Percentiles rank a stretch among this genome's conserved stretches.
Conservation (phyloP, 2,888 invertebrate genomes). For the Agonopterix alstromeriana region DNA sequence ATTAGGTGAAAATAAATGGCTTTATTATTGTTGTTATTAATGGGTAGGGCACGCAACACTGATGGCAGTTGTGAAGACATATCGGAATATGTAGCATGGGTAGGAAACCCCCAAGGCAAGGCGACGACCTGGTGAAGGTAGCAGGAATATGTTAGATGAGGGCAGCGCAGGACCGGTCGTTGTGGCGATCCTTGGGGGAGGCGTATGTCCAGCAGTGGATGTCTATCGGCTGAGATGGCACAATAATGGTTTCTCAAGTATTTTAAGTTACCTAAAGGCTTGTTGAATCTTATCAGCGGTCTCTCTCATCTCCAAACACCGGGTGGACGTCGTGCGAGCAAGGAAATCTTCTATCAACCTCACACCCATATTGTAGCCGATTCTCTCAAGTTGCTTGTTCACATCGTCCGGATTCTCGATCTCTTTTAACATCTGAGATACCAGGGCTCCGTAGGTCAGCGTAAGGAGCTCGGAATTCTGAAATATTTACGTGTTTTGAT, state of each 20-base stretch:
- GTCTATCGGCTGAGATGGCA: too few relatives aligned
- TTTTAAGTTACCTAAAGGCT: conserved; percentile 69
- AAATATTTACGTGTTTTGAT: not conserved
- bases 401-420: conserved; percentile 98
- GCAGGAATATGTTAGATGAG: too few relatives aligned
- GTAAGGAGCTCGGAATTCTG: conserved; percentile 98
- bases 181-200: too few relatives aligned
- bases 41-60: too few relatives aligned
- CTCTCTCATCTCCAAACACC: conserved; percentile 97
- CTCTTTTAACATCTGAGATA: conserved; percentile 97
- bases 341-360: conserved; percentile 98
- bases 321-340: conserved; percentile 90
- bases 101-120: too few relatives aligned
- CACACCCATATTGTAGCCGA: conserved; percentile 99
- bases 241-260: not conserved
- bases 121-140: too few relatives aligned
- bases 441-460: conserved; percentile 97
- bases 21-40: too few relatives aligned
- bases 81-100: too few relatives aligned
- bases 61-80: too few relatives aligned
- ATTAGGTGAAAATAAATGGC: too few relatives aligned
- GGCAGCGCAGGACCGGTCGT: too few relatives aligned
- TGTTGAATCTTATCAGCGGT: conserved; percentile 97
- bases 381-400: conserved; percentile 95
- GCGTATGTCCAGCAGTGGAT: too few relatives aligned